phyloP scores from a whole-genome alignment of 2,888 invertebrate genomes.

The Pyrrhia umbra region DNA sequence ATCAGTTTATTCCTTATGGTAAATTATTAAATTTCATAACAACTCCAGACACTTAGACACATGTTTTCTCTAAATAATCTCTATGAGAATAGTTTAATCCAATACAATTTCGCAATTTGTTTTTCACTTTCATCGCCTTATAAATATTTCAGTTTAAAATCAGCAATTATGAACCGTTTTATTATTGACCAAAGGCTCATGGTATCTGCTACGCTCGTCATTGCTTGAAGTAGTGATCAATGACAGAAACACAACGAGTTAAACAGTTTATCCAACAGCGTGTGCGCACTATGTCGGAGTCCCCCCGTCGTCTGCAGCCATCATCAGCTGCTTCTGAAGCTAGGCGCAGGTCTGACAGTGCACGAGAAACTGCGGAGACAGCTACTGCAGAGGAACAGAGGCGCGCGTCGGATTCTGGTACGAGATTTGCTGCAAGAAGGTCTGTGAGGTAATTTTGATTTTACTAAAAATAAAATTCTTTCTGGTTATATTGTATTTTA shows the following conservation, averaged over 20 bases:
- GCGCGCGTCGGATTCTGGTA: slow-evolving; percentile 81
- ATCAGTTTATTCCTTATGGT: background rate
- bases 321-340: slow-evolving; percentile 74
- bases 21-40: too few species aligned
- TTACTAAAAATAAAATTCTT: too few species aligned
- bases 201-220: background rate
- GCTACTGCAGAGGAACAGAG: slow-evolving; percentile 73
- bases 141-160: too few species aligned
- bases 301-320: slow-evolving; percentile 82
- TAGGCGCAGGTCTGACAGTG: slow-evolving; percentile 80
- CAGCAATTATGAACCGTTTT: too few species aligned
- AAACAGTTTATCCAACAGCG: slow-evolving; percentile 72
- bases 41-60: too few species aligned
- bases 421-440: slow-evolving; percentile 76
- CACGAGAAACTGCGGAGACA: slow-evolving; percentile 68
- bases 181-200: too few species aligned
- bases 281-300: slow-evolving; percentile 83
- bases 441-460: slow-evolving; percentile 79
- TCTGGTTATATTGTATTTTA: too few species aligned
- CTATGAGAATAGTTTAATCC: too few species aligned
- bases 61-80: too few species aligned
- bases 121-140: too few species aligned
- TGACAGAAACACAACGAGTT: slow-evolving; percentile 50
- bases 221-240: slow-evolving; percentile 4
- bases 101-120: too few species aligned